Evolutionary conservation across 1,140 invertebrate genomes (phyloP), one percentile per base, ranked within the genome.

Genomic region (Apis florea): DNA sequence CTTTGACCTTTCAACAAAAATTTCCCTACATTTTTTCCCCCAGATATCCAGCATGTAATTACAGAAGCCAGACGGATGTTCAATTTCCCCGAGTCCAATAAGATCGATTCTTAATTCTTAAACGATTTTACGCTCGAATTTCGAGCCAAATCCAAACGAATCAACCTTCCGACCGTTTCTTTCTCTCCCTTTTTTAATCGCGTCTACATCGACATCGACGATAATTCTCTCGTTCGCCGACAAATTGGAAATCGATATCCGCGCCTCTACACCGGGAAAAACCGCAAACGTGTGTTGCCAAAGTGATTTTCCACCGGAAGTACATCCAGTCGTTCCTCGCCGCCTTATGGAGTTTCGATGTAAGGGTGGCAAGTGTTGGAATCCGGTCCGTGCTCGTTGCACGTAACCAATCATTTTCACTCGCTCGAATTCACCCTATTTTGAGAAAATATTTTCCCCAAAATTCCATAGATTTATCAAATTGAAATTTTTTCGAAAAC

Each of bases 221-320:
- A 77, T 85, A 82, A 82, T 79, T 85, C 79, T 51, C 78, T 85
- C 75, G 79, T 74, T 72, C 79, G 84, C n/a, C 82, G 59, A 82
- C 76, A 79, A 89, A 89, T 89, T 79, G 88, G 85, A 87, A 89
- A 89, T 89, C 88, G 88, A 89, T 89, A 84, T 70, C 78, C 83
- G 21, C 51, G 31, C 15, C 40, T 69, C 49, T 47, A 31, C n/a
- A 66, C 6, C 31, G 4, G 47, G 51, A 40, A 82, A 58, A 79
- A 58, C 56, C 76, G 66, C 64, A 69, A 58, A 56, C 75, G 75
- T 19, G 64, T 58, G 64, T 74, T 77, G 53, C 51, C 53, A 24
- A 69, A 59, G 12, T 24, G 21, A 47, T n/a, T 69, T 70, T 49
- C 40, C 13, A 54, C 49, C 0, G 5, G 26, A n/a, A 24, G 2